These are phyloP conservation scores for Cenopis cana DNA, from an alignment of 2,888 invertebrate species.

Conservation along the genomic window DNA sequence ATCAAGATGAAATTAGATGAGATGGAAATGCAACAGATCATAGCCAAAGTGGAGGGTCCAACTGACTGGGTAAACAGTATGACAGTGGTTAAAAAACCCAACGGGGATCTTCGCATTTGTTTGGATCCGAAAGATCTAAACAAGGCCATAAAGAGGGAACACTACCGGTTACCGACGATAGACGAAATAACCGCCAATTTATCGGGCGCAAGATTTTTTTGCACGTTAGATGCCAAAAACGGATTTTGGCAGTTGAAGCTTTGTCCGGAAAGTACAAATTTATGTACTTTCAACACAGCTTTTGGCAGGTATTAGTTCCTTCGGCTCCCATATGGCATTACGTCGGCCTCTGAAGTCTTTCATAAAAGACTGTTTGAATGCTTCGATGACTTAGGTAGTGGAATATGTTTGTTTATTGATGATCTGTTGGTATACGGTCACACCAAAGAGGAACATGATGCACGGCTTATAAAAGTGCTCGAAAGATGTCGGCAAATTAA, in stretches of 20 bases:
- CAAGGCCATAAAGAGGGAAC: background rate
- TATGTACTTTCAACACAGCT: background rate
- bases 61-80: too few relatives aligned
- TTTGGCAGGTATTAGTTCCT: background rate
- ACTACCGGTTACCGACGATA: background rate
- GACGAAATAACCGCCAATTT: background rate
- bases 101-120: conserved; percentile 47
- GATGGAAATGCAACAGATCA: conserved; percentile 47
- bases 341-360: too few relatives aligned
- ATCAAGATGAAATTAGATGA: conserved; percentile 47
- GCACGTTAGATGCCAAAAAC: conserved; percentile 15
- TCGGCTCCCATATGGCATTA: too few relatives aligned
- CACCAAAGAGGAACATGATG: background rate
- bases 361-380: background rate
- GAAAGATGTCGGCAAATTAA: conserved; percentile 10
- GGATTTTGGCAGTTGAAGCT: conserved; percentile 13
- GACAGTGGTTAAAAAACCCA: too few relatives aligned
- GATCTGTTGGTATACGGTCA: background rate
- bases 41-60: conserved; percentile 47
- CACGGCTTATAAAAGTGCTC: background rate
- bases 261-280: background rate
- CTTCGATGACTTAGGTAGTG: background rate
- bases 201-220: conserved; percentile 3
- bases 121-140: conserved; percentile 49
- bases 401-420: conserved; percentile 1